Base-by-base conservation (phyloP, 2,888 invertebrate species). In the Ornithoptera priamus region DNA sequence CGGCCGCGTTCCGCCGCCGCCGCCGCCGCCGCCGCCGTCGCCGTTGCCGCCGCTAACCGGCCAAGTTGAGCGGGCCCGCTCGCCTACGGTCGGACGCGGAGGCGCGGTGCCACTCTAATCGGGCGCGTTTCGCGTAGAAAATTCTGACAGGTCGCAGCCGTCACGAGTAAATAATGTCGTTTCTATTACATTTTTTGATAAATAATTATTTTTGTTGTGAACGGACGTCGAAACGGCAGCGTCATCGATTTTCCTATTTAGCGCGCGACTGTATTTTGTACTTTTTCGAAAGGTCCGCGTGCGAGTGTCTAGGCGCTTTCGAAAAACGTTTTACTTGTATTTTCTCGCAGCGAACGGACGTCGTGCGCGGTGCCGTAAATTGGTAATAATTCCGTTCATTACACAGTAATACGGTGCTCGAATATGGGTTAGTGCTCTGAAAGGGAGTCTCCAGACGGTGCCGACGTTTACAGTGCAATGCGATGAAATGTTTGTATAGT, bases 151-250 rank as follows among this genome's bases (percentile, higher is more conserved):
- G 81, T 89, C 85, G 81, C 78, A 80, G 82, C 88, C 84, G 89
- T 89, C 88, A 89, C 85, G 83, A 86, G 88, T 39, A 89, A 91
- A 92, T 92, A 89, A 92, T 93, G 92, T 89, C 89, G 90, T 91
- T 92, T 92, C 90, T 92, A 92, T 91, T 92, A 91, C 85, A 92
- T 90, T 90, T 92, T 92, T 92, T 91, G 92, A 91, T 92, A 90
- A 92, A 92, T 90, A 88, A 88, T 89, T 88, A 89, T 91, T 88
- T 85, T 88, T 90, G 87, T 89, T 91, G 88, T 83, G 84, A 85
- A 85, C 85, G 87, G 84, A 84, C 83, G 83, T 82, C 84, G 81
- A 81, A 81, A 81, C 82, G 83, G 84, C 89, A 87, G 87, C 85
- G 87, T 87, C 88, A 91, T 92, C 91, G 91, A 90, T 92, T 91